phyloP scores from a whole-genome alignment of 1,140 invertebrate genomes.

The Lordiphosa stackelbergi region DNA sequence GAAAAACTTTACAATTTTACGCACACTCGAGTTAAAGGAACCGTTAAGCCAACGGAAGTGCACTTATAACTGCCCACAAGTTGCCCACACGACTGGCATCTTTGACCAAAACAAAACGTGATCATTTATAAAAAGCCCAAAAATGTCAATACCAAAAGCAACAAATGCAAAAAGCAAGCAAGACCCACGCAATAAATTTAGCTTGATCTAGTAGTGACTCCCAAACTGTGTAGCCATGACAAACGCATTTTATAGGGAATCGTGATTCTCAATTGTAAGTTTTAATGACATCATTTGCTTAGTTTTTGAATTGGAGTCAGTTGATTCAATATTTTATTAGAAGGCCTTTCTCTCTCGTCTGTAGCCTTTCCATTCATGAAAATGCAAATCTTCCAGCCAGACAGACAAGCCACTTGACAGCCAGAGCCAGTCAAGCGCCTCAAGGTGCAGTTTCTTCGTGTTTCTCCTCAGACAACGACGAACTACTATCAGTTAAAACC shows the following conservation, averaged over 20 bases:
- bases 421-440: conserved; percentile 57
- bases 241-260: conserved; percentile 51
- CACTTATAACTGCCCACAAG: conserved; percentile 58
- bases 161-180: conserved; percentile 31
- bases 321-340: conserved; percentile 66
- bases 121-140: conserved; percentile 54
- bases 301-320: conserved; percentile 42
- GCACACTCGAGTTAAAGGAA: conserved; percentile 36
- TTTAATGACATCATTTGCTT: conserved; percentile 63
- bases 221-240: conserved; percentile 59
- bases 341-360: conserved; percentile 50
- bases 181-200: conserved; percentile 48
- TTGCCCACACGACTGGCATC: conserved; percentile 18
- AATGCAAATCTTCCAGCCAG: conserved; percentile 58
- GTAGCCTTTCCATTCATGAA: conserved; percentile 58
- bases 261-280: conserved; percentile 49
- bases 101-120: conserved; percentile 64
- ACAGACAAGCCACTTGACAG: conserved; percentile 58
- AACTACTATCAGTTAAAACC: conserved; percentile 56
- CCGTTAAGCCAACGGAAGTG: conserved; percentile 67
- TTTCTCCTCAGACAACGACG: conserved; percentile 5
- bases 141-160: conserved; percentile 23
- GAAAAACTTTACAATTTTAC: conserved; percentile 40
- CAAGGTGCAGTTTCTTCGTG: conserved; percentile 33
- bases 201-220: conserved; percentile 48